Base-by-base conservation (phyloP, 2,113 vertebrate genomes). In the Plecturocebus donacophilus region DNA sequence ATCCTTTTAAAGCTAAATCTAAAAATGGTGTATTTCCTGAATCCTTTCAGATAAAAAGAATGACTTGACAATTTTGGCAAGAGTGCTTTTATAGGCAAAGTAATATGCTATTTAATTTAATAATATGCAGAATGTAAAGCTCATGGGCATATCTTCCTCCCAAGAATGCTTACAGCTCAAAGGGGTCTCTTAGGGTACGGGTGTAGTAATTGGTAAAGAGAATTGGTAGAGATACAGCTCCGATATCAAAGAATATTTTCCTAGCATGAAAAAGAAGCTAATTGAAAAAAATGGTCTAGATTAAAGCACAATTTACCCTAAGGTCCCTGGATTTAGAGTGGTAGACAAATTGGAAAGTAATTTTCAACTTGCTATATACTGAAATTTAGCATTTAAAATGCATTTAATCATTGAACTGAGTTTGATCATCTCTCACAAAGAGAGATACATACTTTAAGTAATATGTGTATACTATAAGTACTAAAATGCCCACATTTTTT, bases 201-300 rank as follows among this genome's bases (percentile, higher is more conserved):
- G 2, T 56, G 2, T 5, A 86, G 17, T 68, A 54, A 38, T 83
- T 94, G 66, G 20, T 87, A 94, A 89, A 94, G n/a, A 80, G 8
- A 47, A 16, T 70, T 90, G 47, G 35, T 49, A 66, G 32, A 90
- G 27, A 56, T 64, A 61, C 3, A 52, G 73, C 9, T 80, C 7
- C 70, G n/a, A 89, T 91, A 89, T 47, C 20, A 87, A 83, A 86
- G 25, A 91, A 79, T 35, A 70, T 12, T 96, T 91, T 89, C 73
- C 76, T 82, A 81, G 56, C 5, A 64, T 49, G 27, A 38, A 86
- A 95, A 88, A 16, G 8, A 80, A 73, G 3, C 13, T 93, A 47
- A 83, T 5, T 80, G 32, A 14, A 66, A 77, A 79, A 79, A 90
- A 35, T 38, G 3, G 35, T 64, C 73, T 81, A 5, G 6, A 40